These are phyloP conservation scores for Phoenicopterus ruber DNA, from an alignment of 2,113 vertebrate species.

Conservation along the genomic window DNA sequence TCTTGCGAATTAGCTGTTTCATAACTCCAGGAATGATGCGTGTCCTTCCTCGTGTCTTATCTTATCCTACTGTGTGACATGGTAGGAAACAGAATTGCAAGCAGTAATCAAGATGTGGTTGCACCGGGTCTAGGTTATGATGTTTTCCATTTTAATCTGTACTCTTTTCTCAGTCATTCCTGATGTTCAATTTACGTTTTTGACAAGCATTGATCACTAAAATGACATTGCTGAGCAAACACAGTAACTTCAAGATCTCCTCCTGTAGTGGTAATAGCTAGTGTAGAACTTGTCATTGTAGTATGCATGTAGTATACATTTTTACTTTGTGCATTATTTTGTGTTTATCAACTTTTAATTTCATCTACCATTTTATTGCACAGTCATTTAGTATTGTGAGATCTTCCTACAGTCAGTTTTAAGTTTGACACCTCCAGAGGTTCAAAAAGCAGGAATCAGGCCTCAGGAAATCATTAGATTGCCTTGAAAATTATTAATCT, in stretches of 20 bases:
- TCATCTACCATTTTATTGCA: neutral
- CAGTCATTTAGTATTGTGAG: neutral
- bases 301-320: neutral
- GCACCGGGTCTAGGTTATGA: neutral
- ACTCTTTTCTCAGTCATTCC: neutral
- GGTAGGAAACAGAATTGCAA: neutral
- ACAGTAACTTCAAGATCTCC: neutral
- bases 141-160: neutral
- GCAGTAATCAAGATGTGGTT: neutral
- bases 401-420: neutral
- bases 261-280: neutral
- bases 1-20: neutral
- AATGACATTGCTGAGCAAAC: neutral
- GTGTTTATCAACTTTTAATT: neutral
- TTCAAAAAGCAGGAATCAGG: neutral
- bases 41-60: neutral
- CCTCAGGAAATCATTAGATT: neutral
- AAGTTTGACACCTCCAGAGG: neutral
- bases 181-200: neutral
- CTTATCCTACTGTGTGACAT: neutral
- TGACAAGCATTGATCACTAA: neutral
- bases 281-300: neutral
- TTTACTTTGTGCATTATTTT: neutral
- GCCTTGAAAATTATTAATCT: neutral
- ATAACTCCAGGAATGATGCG: neutral